A percentile compares a stretch with the other conserved stretches of the same genome.
phyloP scores from a whole-genome alignment of 2,113 vertebrate genomes.

The Myotis brandtii region DNA sequence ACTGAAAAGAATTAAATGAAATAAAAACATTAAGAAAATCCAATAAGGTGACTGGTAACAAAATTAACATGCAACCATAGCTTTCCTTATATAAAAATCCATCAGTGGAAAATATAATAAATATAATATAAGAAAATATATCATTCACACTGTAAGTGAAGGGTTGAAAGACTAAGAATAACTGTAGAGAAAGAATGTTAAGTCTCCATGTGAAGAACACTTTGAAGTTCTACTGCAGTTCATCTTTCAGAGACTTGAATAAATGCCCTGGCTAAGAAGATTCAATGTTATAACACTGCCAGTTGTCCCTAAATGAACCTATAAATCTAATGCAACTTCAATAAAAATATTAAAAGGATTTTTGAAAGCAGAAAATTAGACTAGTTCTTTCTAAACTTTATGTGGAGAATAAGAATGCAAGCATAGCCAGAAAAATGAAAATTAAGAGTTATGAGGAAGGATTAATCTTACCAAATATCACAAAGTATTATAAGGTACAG shows the following conservation, averaged over 20 bases:
- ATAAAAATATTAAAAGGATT: not conserved
- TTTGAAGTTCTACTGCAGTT: conserved; percentile 22
- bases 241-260: conserved; percentile 14
- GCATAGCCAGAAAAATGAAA: not conserved
- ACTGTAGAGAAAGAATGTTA: not conserved
- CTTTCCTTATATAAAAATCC: conserved; percentile 2
- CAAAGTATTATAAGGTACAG: not conserved
- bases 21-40: conserved; percentile 2
- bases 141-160: not conserved
- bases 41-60: not conserved
- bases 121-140: not conserved
- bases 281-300: not conserved
- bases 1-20: not conserved
- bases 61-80: not conserved
- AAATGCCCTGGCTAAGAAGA: conserved; percentile 20
- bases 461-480: not conserved
- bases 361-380: not conserved
- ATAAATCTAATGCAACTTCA: not conserved
- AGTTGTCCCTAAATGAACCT: conserved; percentile 13
- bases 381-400: not conserved
- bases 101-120: not conserved
- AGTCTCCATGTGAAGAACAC: not conserved
- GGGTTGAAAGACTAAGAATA: not conserved
- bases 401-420: not conserved
- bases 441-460: not conserved